Evolutionary conservation across 2,113 vertebrate genomes (phyloP).

Genomic region (Pituophis catenifer): DNA sequence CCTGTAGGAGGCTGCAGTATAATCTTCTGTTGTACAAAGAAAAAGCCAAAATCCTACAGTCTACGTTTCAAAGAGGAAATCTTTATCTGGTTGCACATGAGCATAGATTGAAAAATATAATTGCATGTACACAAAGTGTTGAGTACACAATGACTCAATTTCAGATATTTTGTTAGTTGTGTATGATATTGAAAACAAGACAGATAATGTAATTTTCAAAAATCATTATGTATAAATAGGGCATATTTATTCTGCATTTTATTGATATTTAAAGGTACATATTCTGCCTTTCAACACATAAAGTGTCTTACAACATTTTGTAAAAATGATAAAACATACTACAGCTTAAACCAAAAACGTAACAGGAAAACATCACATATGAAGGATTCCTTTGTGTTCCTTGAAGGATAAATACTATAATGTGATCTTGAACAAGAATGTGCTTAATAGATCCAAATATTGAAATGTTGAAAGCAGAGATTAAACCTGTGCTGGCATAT

Average conservation of each 20-base stretch:
- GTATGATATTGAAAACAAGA: not conserved
- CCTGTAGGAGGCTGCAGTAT: not conserved
- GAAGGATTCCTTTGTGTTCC: not conserved
- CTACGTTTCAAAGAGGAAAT: not conserved
- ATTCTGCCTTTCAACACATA: not conserved
- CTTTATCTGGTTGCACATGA: not conserved
- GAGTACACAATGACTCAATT: not conserved
- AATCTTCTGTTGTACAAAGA: not conserved
- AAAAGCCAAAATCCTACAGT: not conserved
- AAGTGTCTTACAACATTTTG: not conserved
- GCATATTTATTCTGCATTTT: too few relatives aligned
- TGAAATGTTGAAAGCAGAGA: slow-evolving; percentile 30
- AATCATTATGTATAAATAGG: not conserved
- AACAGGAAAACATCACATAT: not conserved
- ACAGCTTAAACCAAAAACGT: not conserved
- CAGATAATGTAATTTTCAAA: not conserved
- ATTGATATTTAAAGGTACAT: not conserved
- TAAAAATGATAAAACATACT: not conserved
- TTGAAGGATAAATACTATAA: not conserved
- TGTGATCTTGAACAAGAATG: slow-evolving; percentile 12
- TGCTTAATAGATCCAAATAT: slow-evolving; percentile 19
- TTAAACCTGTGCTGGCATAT: slow-evolving; percentile 18
- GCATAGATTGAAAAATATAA: not conserved
- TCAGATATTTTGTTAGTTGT: not conserved
- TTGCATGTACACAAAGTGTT: not conserved